Evolutionary conservation across 2,113 vertebrate species (phyloP).

Genomic region (Triplophysa tibetana): DNA sequence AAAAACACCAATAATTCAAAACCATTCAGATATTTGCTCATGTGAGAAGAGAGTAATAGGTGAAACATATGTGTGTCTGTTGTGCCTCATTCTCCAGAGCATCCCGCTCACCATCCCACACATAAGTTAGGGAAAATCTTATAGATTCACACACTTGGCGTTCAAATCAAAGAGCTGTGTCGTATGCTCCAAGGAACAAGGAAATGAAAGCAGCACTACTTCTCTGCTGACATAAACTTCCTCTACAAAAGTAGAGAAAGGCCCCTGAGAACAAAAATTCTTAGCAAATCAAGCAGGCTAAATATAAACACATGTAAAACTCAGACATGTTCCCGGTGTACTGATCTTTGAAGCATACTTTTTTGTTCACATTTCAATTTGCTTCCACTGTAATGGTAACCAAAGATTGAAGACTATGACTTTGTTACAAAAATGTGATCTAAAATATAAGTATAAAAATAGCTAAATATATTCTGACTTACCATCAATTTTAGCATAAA

Average conservation of each 20-base stretch:
- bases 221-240: neutral
- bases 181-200: slow-evolving; percentile 22
- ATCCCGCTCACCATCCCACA: neutral
- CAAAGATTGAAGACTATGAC: neutral
- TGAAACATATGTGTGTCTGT: slow-evolving; percentile 32
- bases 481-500: slow-evolving; percentile 17
- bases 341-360: neutral
- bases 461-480: slow-evolving; percentile 15
- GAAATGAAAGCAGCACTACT: slow-evolving; percentile 21
- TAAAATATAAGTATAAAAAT: slow-evolving; percentile 7
- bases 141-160: slow-evolving; percentile 29
- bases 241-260: neutral
- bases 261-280: slow-evolving; percentile 11
- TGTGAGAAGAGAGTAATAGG: slow-evolving; percentile 9
- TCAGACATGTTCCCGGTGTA: neutral
- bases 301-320: slow-evolving; percentile 17
- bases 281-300: slow-evolving; percentile 19
- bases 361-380: slow-evolving; percentile 8
- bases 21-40: slow-evolving; percentile 26
- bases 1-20: slow-evolving; percentile 39
- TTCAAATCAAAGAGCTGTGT: slow-evolving; percentile 8
- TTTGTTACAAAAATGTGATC: neutral
- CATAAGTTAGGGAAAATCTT: slow-evolving; percentile 26
- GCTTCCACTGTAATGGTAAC: neutral
- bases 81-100: slow-evolving; percentile 22